These are phyloP conservation scores for Bembecia ichneumoniformis DNA, from an alignment of 2,888 invertebrate species.

Conservation along the genomic window DNA sequence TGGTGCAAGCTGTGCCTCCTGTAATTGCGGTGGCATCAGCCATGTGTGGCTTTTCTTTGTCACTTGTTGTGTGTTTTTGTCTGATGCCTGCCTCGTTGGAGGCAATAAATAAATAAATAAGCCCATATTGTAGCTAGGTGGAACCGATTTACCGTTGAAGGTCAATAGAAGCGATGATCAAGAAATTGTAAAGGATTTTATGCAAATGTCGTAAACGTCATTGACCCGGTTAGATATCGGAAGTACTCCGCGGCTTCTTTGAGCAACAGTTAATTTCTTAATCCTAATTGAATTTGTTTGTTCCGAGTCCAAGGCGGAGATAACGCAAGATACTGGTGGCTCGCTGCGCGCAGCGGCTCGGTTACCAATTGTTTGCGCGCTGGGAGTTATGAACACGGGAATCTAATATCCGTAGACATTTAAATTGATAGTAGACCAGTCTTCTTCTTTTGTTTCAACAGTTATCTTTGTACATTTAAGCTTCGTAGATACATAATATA, in stretches of 20 bases:
- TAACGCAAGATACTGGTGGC: conserved; percentile 36
- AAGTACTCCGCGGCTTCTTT: conserved; percentile 50
- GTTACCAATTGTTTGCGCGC: conserved; percentile 40
- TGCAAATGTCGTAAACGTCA: conserved; percentile 42
- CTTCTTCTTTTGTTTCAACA: not conserved
- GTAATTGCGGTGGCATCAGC: too few relatives aligned
- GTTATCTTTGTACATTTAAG: not conserved
- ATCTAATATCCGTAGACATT: conserved; percentile 40
- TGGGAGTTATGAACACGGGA: conserved; percentile 14
- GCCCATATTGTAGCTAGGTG: too few relatives aligned
- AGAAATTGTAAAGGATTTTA: conserved; percentile 22
- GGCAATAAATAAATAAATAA: too few relatives aligned
- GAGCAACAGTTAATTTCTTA: conserved; percentile 59
- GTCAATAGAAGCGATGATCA: not conserved
- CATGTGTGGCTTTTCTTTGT: too few relatives aligned
- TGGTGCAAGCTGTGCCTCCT: too few relatives aligned
- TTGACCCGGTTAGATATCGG: conserved; percentile 42
- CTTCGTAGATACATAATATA: too few relatives aligned
- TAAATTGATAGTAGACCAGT: conserved; percentile 26
- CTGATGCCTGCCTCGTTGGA: too few relatives aligned
- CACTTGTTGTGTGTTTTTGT: too few relatives aligned
- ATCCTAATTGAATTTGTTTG: conserved; percentile 71
- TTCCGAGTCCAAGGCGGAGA: conserved; percentile 40
- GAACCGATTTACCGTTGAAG: not conserved
- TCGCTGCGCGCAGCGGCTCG: conserved; percentile 18